Base-by-base conservation (phyloP, 2,113 vertebrate species). In the Cathartes aura region DNA sequence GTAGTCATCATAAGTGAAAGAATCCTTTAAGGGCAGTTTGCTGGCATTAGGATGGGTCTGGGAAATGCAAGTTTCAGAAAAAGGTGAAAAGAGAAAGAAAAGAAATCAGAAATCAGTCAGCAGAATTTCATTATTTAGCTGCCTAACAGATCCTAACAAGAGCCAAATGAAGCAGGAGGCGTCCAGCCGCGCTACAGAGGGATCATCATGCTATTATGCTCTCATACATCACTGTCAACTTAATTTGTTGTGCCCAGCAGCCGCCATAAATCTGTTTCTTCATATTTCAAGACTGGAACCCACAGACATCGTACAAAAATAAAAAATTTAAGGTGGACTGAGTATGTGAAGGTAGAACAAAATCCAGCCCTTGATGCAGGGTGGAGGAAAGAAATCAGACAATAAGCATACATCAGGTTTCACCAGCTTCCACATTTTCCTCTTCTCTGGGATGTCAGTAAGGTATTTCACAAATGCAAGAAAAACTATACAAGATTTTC, bases 1-100 rank as follows among this genome's bases (percentile, higher is more conserved):
- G 99, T 99, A 99, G 98, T 99, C 99, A 11, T 99, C 99, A 42
- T 99, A 99, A 74, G 99, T 99, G 98, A 99, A 99, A 97, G 99
- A 98, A 97, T 99, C 99, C 99, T 99, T 99, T 98, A 99, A 97
- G 96, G 99, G 99, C 97, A 99, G 98, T 97, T 99, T 99, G 98
- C 98, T 99, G 98, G 99, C 99, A 75, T 99, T 99, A 64, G 99
- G 99, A 98, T 99, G 99, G 97, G 99, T 99, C 99, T 99, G 98
- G 93, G 96, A 98, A 98, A 97, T 30, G 40, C 80, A 97, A 94
- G 97, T 97, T 98, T 97, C 67, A 96, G 95, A 92, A 95, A 94
- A 97, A 96, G 96, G 88, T 96, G 96, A 95, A 96, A 96, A 80
- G 60, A 96, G 86, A 96, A 95, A 96, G 94, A 94, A 90, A 90